Percentiles rank a stretch among this genome's conserved stretches.
These are phyloP conservation scores for Drosophila antonietae DNA, from an alignment of 2,888 invertebrate species.

Conservation along the genomic window DNA sequence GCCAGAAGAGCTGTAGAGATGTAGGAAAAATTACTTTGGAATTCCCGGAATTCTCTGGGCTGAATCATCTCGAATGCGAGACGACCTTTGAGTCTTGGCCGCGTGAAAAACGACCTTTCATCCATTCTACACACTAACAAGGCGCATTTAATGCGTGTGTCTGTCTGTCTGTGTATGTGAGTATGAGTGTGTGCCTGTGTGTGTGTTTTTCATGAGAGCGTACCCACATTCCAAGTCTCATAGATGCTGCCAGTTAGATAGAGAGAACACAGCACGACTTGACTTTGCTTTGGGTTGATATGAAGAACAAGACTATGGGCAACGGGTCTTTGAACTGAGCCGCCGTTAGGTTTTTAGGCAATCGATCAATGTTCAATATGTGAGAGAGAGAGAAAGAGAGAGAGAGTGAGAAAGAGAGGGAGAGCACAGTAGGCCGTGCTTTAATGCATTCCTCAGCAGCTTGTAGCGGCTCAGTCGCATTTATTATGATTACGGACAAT, in stretches of 20 bases:
- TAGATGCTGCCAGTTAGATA: constrained; percentile 57
- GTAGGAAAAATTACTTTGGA: constrained; percentile 70
- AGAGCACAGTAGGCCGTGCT: constrained; percentile 40
- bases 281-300: constrained; percentile 69
- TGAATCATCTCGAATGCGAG: constrained; percentile 70
- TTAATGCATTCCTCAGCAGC: constrained; percentile 65
- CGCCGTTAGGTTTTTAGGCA: constrained; percentile 73
- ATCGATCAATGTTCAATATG: constrained; percentile 70
- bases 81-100: constrained; percentile 71
- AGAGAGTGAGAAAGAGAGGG: constrained; percentile 1
- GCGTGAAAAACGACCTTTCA: constrained; percentile 81
- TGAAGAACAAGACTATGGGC: constrained; percentile 52
- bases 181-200: background rate
- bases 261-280: constrained; percentile 66
- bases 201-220: constrained; percentile 65
- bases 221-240: constrained; percentile 69
- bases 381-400: constrained; percentile 9
- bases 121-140: constrained; percentile 74
- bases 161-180: constrained; percentile 9
- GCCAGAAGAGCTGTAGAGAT: constrained; percentile 28
- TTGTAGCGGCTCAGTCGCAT: constrained; percentile 52
- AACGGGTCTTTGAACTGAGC: constrained; percentile 72
- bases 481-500: constrained; percentile 76
- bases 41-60: constrained; percentile 74
- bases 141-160: constrained; percentile 60